Conservation (phyloP, 2,797 vertebrate genomes). For the Champsocephalus esox region DNA sequence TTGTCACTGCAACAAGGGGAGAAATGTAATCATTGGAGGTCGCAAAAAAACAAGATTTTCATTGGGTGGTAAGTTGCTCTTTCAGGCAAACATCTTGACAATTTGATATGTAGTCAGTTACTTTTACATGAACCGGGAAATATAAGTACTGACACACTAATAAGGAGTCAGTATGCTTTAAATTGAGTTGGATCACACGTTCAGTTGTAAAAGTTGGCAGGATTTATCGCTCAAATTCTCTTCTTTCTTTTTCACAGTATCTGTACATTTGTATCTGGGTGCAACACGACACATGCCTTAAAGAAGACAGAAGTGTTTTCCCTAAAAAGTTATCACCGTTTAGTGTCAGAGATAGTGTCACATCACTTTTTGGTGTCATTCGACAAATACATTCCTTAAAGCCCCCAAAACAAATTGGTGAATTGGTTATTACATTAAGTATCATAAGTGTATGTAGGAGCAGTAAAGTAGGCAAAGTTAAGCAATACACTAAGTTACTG, state of each 20-base stretch:
- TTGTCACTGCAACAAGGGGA: no score
- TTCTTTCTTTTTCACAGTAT: background rate
- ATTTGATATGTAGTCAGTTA: background rate
- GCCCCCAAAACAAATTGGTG: background rate
- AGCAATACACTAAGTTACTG: background rate
- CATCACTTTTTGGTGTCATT: constrained; percentile 6
- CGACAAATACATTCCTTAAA: background rate
- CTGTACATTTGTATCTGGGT: background rate
- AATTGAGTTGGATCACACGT: background rate
- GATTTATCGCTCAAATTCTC: constrained; percentile 3
- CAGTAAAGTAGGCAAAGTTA: background rate
- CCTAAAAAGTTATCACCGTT: background rate
- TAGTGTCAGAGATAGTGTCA: background rate
- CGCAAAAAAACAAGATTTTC: background rate
- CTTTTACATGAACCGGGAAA: constrained; percentile 5
- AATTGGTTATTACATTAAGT: background rate
- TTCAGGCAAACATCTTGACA: constrained; percentile 4
- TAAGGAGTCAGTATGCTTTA: background rate
- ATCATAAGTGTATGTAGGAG: background rate
- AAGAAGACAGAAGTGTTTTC: background rate
- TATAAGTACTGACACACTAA: constrained; percentile 2
- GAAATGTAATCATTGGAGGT: background rate
- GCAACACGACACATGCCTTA: background rate
- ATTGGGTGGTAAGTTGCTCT: background rate
- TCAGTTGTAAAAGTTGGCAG: constrained; percentile 17